A percentile compares a stretch with the other conserved stretches of the same genome.
These are phyloP conservation scores for Drosophila sturtevanti DNA, from an alignment of 1,140 invertebrate genomes.

Conservation along the genomic window DNA sequence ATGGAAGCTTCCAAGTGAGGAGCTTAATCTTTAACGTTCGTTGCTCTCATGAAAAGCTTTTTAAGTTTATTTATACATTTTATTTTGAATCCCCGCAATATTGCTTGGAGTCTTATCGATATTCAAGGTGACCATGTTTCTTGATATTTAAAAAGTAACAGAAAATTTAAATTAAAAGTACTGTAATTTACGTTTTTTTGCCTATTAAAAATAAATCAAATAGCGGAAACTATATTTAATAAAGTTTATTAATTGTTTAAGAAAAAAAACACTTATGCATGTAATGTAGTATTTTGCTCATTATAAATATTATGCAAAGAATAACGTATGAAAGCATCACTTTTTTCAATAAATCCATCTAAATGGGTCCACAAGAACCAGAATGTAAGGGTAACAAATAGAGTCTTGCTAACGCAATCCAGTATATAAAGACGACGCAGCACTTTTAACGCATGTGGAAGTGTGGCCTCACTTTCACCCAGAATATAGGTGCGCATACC, in stretches of 20 bases:
- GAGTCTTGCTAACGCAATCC: constrained; percentile 82
- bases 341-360: constrained; percentile 66
- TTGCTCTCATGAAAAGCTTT: too few species aligned
- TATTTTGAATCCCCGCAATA: neutral
- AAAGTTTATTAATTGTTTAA: constrained; percentile 15
- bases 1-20: too few species aligned
- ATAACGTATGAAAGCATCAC: constrained; percentile 66
- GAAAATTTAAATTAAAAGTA: constrained; percentile 7
- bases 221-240: constrained; percentile 38
- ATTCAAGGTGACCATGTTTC: neutral
- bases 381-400: constrained; percentile 74
- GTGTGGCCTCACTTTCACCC: constrained; percentile 89
- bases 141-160: neutral
- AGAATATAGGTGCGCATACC: constrained; percentile 89
- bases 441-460: constrained; percentile 87
- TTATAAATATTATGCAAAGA: constrained; percentile 59
- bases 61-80: too few species aligned
- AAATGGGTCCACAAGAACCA: constrained; percentile 83
- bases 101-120: neutral
- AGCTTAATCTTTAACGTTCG: too few species aligned
- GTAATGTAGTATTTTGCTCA: constrained; percentile 57
- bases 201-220: constrained; percentile 13
- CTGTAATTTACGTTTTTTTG: too few species aligned
- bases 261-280: constrained; percentile 37
- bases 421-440: constrained; percentile 85